Evolutionary conservation across 2,888 invertebrate genomes (phyloP).

Genomic region (Clostera curtula): DNA sequence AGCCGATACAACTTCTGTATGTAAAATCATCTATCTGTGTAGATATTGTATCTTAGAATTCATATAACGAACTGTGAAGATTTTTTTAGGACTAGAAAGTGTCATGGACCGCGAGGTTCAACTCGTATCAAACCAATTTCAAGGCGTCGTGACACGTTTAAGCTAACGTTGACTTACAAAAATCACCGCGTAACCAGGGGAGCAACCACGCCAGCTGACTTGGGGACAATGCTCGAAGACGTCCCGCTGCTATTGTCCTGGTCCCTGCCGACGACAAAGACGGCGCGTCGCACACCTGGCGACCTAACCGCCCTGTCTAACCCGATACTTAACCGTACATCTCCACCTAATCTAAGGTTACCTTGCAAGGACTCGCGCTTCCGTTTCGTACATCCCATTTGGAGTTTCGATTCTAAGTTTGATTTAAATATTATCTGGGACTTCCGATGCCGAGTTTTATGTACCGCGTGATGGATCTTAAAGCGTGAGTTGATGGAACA

Average conservation of each 20-base stretch:
- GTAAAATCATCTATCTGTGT: no score
- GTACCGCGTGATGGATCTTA: no score
- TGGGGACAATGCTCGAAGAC: constrained; percentile 66
- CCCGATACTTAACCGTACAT: constrained; percentile 34
- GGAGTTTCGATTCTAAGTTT: no score
- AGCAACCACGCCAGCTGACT: constrained; percentile 63
- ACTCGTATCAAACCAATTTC: constrained; percentile 24
- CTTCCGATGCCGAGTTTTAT: no score
- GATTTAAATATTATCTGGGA: no score
- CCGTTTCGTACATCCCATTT: constrained; percentile 39
- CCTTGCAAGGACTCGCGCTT: constrained; percentile 32
- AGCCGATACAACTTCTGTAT: no score
- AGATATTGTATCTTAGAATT: no score
- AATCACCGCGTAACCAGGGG: constrained; percentile 33
- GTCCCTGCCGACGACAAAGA: constrained; percentile 36
- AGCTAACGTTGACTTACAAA: constrained; percentile 42
- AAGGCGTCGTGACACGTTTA: constrained; percentile 20
- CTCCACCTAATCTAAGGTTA: constrained; percentile 34
- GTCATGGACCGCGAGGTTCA: no score
- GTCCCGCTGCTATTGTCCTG: constrained; percentile 63
- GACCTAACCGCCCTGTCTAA: constrained; percentile 50
- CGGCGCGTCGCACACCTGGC: constrained; percentile 67
- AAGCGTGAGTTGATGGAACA: no score
- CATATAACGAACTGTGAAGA: no score
- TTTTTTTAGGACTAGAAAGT: no score